Evolutionary conservation across 37 sponge, comb jelly and placozoan genomes (phyloP).

Genomic region (Agelas oroides): DNA sequence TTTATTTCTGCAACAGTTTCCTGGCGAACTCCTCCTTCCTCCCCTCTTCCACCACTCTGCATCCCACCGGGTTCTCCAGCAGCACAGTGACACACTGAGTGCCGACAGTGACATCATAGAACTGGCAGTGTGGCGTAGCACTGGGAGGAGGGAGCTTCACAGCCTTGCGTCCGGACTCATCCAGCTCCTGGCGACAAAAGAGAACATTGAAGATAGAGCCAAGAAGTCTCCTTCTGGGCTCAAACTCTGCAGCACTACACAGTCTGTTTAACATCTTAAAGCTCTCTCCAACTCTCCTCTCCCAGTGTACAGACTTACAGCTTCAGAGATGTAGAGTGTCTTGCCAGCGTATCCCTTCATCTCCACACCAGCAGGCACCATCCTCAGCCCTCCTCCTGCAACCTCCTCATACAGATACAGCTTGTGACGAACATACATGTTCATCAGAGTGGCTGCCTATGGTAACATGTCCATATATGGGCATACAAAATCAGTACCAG

Average conservation of each 20-base stretch:
- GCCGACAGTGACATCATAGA: background rate
- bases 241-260: too few species aligned
- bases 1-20: background rate
- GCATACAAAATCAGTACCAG: too few species aligned
- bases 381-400: background rate
- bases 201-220: too few species aligned
- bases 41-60: background rate
- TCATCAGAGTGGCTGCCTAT: slow-evolving; percentile 7
- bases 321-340: slow-evolving; percentile 47
- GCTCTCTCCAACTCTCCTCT: too few species aligned
- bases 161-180: too few species aligned
- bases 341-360: slow-evolving; percentile 14
- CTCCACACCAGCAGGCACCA: slow-evolving; percentile 1
- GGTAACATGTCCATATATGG: too few species aligned
- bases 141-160: background rate
- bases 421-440: background rate
- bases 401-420: slow-evolving; percentile 5
- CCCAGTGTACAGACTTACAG: slow-evolving; percentile 28
- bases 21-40: background rate
- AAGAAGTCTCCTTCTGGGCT: too few species aligned
- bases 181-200: background rate
- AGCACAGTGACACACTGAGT: slow-evolving; percentile 10
- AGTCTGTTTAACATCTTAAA: too few species aligned
- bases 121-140: slow-evolving; percentile 7
- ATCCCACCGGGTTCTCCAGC: slow-evolving; percentile 34